A percentile compares a stretch with the other conserved stretches of the same genome.
These are phyloP conservation scores for Megathymus violae DNA, from an alignment of 1,140 invertebrate species.

Conservation along the genomic window DNA sequence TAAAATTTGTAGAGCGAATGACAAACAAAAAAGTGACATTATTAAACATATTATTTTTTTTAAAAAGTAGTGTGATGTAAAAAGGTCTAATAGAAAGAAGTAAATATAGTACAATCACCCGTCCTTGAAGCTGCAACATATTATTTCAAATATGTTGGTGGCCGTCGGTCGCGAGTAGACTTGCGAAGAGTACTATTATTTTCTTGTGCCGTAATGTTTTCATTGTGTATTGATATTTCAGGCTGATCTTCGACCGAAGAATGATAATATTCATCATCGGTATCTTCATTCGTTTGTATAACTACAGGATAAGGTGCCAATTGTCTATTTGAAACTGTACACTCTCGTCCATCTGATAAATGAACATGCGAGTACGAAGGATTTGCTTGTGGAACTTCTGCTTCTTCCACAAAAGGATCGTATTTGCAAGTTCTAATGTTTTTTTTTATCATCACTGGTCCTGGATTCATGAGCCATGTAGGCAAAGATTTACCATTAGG, in stretches of 20 bases:
- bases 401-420: constrained; percentile 30
- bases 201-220: not conserved
- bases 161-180: not conserved
- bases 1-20: too few relatives aligned
- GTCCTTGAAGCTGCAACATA: not conserved
- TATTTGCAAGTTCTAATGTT: constrained; percentile 1
- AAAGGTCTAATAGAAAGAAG: too few relatives aligned
- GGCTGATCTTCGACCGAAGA: not conserved
- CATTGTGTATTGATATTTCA: too few relatives aligned
- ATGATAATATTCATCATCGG: not conserved
- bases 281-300: not conserved
- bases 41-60: too few relatives aligned
- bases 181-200: not conserved
- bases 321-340: constrained; percentile 29
- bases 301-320: not conserved
- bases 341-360: constrained; percentile 23
- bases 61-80: too few relatives aligned
- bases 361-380: constrained; percentile 26
- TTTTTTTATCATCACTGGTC: constrained; percentile 6
- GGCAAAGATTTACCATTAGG: constrained; percentile 6
- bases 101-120: not conserved
- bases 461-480: constrained; percentile 2
- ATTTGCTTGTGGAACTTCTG: constrained; percentile 25
- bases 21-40: too few relatives aligned
- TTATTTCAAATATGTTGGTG: not conserved